Evolutionary conservation across 2,113 vertebrate genomes (phyloP).

Genomic region (Meriones unguiculatus): DNA sequence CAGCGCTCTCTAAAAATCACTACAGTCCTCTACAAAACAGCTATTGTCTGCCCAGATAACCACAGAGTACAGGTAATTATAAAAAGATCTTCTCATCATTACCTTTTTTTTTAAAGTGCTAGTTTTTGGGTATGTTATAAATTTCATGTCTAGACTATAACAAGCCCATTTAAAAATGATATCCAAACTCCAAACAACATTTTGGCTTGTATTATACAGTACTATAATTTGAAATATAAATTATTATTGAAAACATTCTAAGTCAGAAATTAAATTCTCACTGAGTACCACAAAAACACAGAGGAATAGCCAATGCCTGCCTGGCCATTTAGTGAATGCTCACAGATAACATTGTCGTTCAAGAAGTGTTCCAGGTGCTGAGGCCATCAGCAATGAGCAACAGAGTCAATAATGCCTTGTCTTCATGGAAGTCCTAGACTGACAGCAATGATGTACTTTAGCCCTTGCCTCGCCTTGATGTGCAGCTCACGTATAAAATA

Average conservation of each 20-base stretch:
- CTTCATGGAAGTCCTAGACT: not conserved
- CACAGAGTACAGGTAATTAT: conserved; percentile 70
- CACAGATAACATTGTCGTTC: not conserved
- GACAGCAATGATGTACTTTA: not conserved
- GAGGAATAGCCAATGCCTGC: not conserved
- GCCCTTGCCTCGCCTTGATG: not conserved
- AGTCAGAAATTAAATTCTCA: conserved; percentile 43
- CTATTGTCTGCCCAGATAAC: conserved; percentile 69
- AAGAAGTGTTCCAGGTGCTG: not conserved
- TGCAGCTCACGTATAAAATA: not conserved
- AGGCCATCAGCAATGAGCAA: not conserved
- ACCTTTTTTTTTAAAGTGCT: conserved; percentile 20
- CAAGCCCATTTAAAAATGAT: conserved; percentile 70
- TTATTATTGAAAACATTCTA: conserved; percentile 33
- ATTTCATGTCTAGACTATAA: conserved; percentile 80
- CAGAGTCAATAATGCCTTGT: not conserved
- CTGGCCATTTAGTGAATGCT: not conserved
- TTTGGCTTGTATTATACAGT: conserved; percentile 43
- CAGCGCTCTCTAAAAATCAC: conserved; percentile 48
- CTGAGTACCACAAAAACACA: conserved; percentile 24
- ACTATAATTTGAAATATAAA: conserved; percentile 27
- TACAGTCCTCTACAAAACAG: conserved; percentile 17
- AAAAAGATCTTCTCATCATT: conserved; percentile 52
- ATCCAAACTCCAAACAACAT: conserved; percentile 50
- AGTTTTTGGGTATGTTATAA: conserved; percentile 43